Conservation (phyloP, 2,888 invertebrate species). For the Mycogona germanica region DNA sequence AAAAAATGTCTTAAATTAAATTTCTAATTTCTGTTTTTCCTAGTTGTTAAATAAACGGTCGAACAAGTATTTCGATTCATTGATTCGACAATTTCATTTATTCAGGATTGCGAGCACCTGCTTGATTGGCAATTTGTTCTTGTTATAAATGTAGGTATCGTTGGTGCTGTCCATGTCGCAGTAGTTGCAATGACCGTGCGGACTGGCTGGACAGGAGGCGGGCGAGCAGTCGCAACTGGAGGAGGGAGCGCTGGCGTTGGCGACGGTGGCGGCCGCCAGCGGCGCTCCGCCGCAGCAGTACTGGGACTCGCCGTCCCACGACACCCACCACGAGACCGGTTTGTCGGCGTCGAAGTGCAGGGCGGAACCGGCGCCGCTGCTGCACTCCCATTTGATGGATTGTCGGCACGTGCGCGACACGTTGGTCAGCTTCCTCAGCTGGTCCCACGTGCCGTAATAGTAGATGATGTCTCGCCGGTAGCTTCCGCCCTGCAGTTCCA, state of each 20-base stretch:
- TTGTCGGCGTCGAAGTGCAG: conserved; percentile 23
- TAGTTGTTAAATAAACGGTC: not conserved
- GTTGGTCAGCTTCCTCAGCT: conserved; percentile 23
- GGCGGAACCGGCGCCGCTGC: conserved; percentile 23
- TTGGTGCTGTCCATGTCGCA: conserved; percentile 21
- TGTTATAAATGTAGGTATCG: conserved; percentile 24
- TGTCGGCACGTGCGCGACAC: conserved; percentile 25
- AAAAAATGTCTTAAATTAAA: conserved; percentile 1
- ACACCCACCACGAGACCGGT: conserved; percentile 24
- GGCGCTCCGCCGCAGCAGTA: conserved; percentile 25
- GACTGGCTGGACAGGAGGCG: conserved; percentile 17
- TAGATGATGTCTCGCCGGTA: conserved; percentile 25
- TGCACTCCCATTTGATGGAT: conserved; percentile 25
- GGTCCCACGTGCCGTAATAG: conserved; percentile 21
- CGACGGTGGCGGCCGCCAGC: too few relatives aligned
- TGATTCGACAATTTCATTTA: too few relatives aligned
- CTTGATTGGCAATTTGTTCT: conserved; percentile 23
- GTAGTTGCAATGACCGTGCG: conserved; percentile 25
- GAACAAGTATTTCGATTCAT: too few relatives aligned
- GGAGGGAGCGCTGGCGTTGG: too few relatives aligned
- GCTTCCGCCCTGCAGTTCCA: conserved; percentile 22
- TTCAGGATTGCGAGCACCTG: conserved; percentile 18
- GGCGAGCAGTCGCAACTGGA: conserved; percentile 25
- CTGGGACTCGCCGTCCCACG: conserved; percentile 22
- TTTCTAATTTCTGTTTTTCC: not conserved